These are phyloP conservation scores for Chloromyia formosa DNA, from an alignment of 2,888 invertebrate genomes.

Conservation along the genomic window DNA sequence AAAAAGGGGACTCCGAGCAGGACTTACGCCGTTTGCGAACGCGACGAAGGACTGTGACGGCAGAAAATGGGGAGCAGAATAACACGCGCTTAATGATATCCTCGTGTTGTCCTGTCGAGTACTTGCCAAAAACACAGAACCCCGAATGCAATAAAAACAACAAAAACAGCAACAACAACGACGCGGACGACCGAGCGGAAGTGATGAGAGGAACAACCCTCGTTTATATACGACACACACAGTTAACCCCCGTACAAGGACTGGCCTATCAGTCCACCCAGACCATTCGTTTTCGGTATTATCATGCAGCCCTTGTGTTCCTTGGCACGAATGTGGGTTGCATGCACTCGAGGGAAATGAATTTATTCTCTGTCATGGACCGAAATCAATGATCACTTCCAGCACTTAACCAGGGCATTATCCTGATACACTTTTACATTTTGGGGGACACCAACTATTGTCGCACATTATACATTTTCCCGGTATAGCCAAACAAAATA, in stretches of 20 bases:
- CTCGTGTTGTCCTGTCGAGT: constrained; percentile 10
- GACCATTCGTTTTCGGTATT: constrained; percentile 1
- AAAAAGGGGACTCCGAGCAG: too few species aligned
- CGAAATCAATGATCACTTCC: constrained; percentile 28
- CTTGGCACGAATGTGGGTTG: not conserved
- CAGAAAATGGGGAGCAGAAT: not conserved
- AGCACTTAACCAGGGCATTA: constrained; percentile 10
- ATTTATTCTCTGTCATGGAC: constrained; percentile 4
- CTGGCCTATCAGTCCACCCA: not conserved
- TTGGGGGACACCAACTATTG: not conserved
- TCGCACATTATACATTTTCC: not conserved
- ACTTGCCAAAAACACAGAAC: constrained; percentile 24
- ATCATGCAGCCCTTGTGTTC: not conserved
- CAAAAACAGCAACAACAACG: constrained; percentile 20
- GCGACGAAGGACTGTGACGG: too few species aligned
- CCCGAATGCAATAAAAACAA: constrained; percentile 18
- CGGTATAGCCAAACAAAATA: not conserved
- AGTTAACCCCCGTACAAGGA: constrained; percentile 21
- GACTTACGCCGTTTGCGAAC: too few species aligned
- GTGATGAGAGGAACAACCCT: constrained; percentile 19
- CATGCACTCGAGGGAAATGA: not conserved
- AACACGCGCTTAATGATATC: constrained; percentile 29
- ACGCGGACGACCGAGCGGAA: constrained; percentile 16
- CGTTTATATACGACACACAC: constrained; percentile 22
- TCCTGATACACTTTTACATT: not conserved